Base-by-base conservation (phyloP, 2,888 invertebrate genomes). In the Perizoma flavofasciatum region DNA sequence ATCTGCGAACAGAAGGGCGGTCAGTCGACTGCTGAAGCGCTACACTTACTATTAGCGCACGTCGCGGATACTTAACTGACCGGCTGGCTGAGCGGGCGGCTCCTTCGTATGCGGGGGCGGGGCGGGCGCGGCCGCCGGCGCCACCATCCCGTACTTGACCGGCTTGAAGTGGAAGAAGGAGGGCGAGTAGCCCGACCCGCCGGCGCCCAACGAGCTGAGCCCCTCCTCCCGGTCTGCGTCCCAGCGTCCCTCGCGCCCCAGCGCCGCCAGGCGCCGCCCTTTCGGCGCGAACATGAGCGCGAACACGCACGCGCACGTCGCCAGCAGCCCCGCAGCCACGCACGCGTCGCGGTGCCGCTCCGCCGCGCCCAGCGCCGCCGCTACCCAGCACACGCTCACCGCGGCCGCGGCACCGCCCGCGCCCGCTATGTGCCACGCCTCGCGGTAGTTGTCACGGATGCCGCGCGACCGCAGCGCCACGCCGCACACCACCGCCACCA, bases 101-200 rank as follows among this genome's bases (percentile, higher is more conserved):
- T 90, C 92, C 88, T 92, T 94, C 88, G 86, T 93, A 88, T 88
- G 92, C 43, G 49, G 46, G 67, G 84, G 87, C 78, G 82, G 86
- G 72, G 78, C 88, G 76, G 85, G 92, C 78, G 75, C 79, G 34
- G 85, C 85, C 67, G 72, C 78, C 10, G 88, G 93, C 74, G 94
- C 88, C 86, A 95, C 95, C 78, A 95, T 93, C 68, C 95, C 95
- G 79, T 96, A 95, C 81, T 96, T 96, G 68, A 96, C 95, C 47
- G 97, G 97, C 86, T 97, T 97, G 89, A 97, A 97, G 92, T 97
- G 97, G 86, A 97, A 97, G 90, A 98, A 98, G 9, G 97, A 97
- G 5, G 97, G 97, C 59, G 97, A 97, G 86, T 97, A 97, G 61
- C 97, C 96, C 49, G 96, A 96, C 58, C 95, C 96, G 61, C 94